Conservation (phyloP, 2,113 vertebrate species). For the Dicentrarchus labrax region DNA sequence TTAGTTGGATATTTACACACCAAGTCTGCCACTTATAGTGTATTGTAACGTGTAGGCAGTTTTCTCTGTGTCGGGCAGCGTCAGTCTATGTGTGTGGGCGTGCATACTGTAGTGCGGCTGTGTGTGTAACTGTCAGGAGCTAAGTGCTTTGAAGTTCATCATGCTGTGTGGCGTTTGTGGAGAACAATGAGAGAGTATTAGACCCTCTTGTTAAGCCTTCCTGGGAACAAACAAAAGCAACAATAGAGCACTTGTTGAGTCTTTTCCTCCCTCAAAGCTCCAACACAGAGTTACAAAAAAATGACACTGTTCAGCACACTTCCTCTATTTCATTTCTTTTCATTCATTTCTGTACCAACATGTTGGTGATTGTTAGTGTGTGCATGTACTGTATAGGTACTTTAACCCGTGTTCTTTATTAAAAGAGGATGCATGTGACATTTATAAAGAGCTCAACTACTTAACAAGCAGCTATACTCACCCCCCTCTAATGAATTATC, state of each 20-base stretch:
- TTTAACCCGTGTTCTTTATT: constrained; percentile 63
- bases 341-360: not conserved
- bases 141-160: constrained; percentile 76
- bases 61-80: constrained; percentile 40
- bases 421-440: constrained; percentile 68
- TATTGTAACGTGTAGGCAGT: constrained; percentile 61
- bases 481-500: constrained; percentile 63
- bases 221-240: constrained; percentile 65
- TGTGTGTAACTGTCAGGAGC: constrained; percentile 52
- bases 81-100: constrained; percentile 9
- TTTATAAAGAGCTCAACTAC: constrained; percentile 74
- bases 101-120: constrained; percentile 14
- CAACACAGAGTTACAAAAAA: constrained; percentile 17
- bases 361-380: not conserved
- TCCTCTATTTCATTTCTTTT: not conserved
- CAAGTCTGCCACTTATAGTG: constrained; percentile 33
- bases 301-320: constrained; percentile 2
- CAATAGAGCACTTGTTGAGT: constrained; percentile 67
- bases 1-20: constrained; percentile 57
- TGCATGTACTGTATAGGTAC: constrained; percentile 9
- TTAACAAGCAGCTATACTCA: constrained; percentile 64
- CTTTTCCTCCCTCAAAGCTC: constrained; percentile 29
- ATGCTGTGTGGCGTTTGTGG: constrained; percentile 59
- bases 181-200: constrained; percentile 60
- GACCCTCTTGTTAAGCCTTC: constrained; percentile 61